These are phyloP conservation scores for Semicossyphus pulcher DNA, from an alignment of 2,113 vertebrate species.

Conservation along the genomic window DNA sequence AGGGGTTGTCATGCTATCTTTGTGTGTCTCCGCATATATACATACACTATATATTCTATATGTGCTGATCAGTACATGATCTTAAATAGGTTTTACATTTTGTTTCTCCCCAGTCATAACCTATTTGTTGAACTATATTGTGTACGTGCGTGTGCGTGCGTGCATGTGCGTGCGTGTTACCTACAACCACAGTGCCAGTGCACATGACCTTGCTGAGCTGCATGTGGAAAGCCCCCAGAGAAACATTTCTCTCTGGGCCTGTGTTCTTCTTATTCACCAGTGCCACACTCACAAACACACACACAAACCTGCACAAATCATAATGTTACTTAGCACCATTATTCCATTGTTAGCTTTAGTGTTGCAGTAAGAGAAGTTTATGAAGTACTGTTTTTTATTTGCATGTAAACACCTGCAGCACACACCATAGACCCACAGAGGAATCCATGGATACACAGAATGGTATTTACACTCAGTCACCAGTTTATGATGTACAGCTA, in stretches of 20 bases:
- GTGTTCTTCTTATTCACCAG: constrained; percentile 31
- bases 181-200: constrained; percentile 71
- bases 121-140: constrained; percentile 22
- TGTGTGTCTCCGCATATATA: background rate
- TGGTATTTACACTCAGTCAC: too few species aligned
- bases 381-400: background rate
- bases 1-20: background rate
- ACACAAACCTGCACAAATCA: constrained; percentile 31
- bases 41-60: background rate
- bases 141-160: constrained; percentile 14
- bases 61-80: background rate
- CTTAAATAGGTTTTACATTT: background rate
- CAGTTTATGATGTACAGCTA: too few species aligned
- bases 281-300: constrained; percentile 4
- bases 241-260: constrained; percentile 36
- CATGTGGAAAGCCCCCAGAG: constrained; percentile 79
- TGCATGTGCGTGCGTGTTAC: constrained; percentile 24
- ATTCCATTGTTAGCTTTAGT: constrained; percentile 7
- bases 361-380: background rate
- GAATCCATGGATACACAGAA: too few species aligned
- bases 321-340: constrained; percentile 20
- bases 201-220: constrained; percentile 79
- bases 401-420: background rate
- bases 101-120: background rate
- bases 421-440: too few species aligned